Evolutionary conservation across 2,113 vertebrate genomes (phyloP).

Genomic region (Apeltes quadracus): DNA sequence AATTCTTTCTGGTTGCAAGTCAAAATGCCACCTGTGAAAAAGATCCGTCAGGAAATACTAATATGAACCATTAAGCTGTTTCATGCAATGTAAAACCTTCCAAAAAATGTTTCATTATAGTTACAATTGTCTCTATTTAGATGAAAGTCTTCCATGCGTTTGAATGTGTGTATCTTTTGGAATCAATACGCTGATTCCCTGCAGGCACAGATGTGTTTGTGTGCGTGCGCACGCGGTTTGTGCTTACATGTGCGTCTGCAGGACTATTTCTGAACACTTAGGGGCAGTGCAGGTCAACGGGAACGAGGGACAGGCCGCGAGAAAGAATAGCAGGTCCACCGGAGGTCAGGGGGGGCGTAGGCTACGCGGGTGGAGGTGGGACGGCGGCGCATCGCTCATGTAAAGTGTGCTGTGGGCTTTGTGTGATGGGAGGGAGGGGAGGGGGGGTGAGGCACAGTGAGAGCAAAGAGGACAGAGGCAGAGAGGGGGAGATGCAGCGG

Average conservation of each 20-base stretch:
- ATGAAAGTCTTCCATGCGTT: too few relatives aligned
- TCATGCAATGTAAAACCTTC: not conserved
- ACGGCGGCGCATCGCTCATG: slow-evolving; percentile 2
- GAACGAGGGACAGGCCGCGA: not conserved
- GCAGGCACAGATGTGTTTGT: not conserved
- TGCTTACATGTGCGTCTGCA: slow-evolving; percentile 5
- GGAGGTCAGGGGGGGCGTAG: slow-evolving; percentile 9
- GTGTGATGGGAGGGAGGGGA: slow-evolving; percentile 13
- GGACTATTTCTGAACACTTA: slow-evolving; percentile 46
- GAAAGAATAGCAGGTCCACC: slow-evolving; percentile 15
- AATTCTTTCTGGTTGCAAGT: not conserved
- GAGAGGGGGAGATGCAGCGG: not conserved
- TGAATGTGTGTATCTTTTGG: not conserved
- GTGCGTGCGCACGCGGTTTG: not conserved
- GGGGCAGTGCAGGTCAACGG: slow-evolving; percentile 50
- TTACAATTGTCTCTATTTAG: too few relatives aligned
- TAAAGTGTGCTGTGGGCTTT: slow-evolving; percentile 12
- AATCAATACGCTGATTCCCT: not conserved
- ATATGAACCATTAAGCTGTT: not conserved
- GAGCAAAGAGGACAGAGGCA: slow-evolving; percentile 15
- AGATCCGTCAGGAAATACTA: not conserved
- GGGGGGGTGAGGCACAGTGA: not conserved
- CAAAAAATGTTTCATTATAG: too few relatives aligned
- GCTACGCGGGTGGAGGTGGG: not conserved
- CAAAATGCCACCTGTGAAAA: not conserved